phyloP scores from a whole-genome alignment of 2,113 vertebrate species.

The Syngnathus floridae region DNA sequence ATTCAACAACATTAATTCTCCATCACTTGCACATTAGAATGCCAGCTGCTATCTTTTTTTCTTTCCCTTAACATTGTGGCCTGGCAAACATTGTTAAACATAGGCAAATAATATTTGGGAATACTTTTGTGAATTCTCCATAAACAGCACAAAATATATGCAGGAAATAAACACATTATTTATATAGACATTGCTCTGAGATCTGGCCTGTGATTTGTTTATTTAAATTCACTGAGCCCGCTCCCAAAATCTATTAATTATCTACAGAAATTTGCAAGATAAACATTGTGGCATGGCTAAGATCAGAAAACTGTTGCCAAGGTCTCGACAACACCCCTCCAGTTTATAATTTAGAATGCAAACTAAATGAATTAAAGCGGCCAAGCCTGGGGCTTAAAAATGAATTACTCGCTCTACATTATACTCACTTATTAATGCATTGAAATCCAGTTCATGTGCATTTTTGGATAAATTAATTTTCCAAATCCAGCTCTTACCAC shows the following conservation, averaged over 20 bases:
- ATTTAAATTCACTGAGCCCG: too few relatives aligned
- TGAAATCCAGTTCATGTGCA: too few relatives aligned
- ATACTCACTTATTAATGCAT: too few relatives aligned
- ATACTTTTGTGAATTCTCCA: too few relatives aligned
- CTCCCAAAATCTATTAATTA: neutral
- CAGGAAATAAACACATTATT: too few relatives aligned
- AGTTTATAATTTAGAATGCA: neutral
- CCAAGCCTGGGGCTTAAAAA: neutral
- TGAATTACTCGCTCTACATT: neutral
- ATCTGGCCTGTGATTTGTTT: too few relatives aligned
- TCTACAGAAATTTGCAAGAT: neutral
- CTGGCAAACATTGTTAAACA: too few relatives aligned
- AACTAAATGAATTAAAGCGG: neutral
- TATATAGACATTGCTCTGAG: too few relatives aligned
- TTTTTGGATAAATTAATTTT: too few relatives aligned
- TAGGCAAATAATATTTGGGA: too few relatives aligned
- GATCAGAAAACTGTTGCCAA: neutral
- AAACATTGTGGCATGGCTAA: neutral
- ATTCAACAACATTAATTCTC: slow-evolving; percentile 19
- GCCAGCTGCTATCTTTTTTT: slow-evolving; percentile 4
- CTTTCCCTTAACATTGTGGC: neutral
- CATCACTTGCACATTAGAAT: slow-evolving; percentile 9
- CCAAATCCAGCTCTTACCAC: too few relatives aligned
- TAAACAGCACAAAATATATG: too few relatives aligned
- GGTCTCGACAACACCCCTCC: neutral